Percentiles rank a stretch among this genome's conserved stretches.
Evolutionary conservation across 1,140 invertebrate genomes (phyloP).

Genomic region (Tetraneura akinire): DNA sequence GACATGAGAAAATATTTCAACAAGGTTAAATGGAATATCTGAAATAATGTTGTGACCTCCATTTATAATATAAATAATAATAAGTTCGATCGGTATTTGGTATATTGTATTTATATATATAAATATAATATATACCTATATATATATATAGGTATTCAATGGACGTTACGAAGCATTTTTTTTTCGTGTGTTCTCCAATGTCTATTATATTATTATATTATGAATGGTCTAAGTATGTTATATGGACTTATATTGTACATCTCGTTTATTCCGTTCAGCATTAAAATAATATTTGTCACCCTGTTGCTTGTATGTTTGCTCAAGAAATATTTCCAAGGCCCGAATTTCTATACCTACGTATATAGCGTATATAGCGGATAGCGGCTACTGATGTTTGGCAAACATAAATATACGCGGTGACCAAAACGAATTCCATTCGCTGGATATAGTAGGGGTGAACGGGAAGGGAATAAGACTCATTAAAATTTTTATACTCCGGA

Average conservation of each 20-base stretch:
- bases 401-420: constrained; percentile 37
- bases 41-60: constrained; percentile 43
- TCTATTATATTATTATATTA: constrained; percentile 14
- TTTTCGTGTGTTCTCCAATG: constrained; percentile 4
- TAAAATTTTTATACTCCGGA: constrained; percentile 35
- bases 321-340: constrained; percentile 48
- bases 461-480: background rate
- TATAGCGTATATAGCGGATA: background rate
- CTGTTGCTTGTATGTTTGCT: constrained; percentile 30
- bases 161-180: constrained; percentile 41
- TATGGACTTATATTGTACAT: constrained; percentile 38
- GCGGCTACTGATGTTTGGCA: constrained; percentile 45
- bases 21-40: constrained; percentile 40
- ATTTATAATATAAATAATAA: constrained; percentile 29
- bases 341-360: constrained; percentile 5
- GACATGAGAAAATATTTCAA: constrained; percentile 32
- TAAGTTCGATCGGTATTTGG: constrained; percentile 25
- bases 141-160: background rate
- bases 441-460: background rate
- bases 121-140: background rate
- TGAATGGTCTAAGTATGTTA: constrained; percentile 13
- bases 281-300: constrained; percentile 51
- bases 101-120: constrained; percentile 18
- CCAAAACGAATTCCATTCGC: constrained; percentile 22
- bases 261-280: constrained; percentile 38